Evolutionary conservation across 2,113 vertebrate species (phyloP), one percentile per base, ranked within the genome.

Genomic region (Chroicocephalus ridibundus): DNA sequence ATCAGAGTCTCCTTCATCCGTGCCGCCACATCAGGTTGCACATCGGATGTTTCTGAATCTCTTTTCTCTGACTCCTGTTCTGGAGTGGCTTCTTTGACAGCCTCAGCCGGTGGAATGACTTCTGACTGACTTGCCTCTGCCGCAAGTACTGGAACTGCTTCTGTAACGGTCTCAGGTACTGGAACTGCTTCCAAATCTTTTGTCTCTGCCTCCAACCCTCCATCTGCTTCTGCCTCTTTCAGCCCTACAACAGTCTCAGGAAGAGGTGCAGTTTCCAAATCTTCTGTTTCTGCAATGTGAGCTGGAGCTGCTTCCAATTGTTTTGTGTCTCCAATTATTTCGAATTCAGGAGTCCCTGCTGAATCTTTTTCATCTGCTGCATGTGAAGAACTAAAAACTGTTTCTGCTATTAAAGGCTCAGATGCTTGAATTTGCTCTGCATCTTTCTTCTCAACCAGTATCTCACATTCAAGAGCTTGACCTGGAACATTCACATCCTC

Each of bases 21-120:
- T 71, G 82, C 92, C 0, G 96, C 94, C 82, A 96, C 95, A 88
- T 97, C 96, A 47, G 97, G 96, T 0, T 97, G 96, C 49, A 97
- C 95, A 27, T 97, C 94, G 0, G 95, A 95, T 40, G 95, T 97
- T 96, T 95, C 95, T 10, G 95, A 97, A 71, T 97, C 95, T 93
- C 96, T 96, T 76, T 90, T 92, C 58, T 95, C 96, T 0, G 95
- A 94, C 38, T 93, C 86, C 6, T 49, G 61, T 38, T 93, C 95
- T 21, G 95, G 93, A 90, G 85, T 91, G 61, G 65, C 66, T 94
- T 94, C 96, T 92, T 64, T 95, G 78, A 88, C 58, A 82, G 58
- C 32, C 24, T 95, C 93, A 82, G 58, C 42, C 66, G 93, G 44
- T 9, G 75, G 81, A 94, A 74, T n/a, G 42, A 40, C 74, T 93